Evolutionary conservation across 2,113 vertebrate genomes (phyloP), one percentile per base, ranked within the genome.

Genomic region (Cariama cristata): DNA sequence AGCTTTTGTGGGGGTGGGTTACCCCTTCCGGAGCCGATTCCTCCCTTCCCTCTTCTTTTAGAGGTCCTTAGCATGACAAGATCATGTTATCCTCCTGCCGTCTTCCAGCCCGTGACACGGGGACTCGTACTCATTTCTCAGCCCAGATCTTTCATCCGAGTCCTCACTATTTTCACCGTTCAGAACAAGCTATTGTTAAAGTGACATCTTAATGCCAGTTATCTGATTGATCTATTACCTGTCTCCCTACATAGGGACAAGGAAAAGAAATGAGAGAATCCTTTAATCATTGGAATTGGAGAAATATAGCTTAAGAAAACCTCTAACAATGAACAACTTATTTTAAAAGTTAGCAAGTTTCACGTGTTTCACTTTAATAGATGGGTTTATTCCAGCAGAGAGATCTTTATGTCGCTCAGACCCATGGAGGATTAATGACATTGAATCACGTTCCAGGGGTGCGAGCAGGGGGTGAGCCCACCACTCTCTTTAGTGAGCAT

Each of bases 161-260:
- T 32, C 66, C 30, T 33, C 1, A 0, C 81, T 56, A 0, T 50
- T 90, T 76, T 53, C 81, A 38, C 74, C 23, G 1, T 76, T 90
- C 82, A 44, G 90, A 74, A 35, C 53, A 4, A 12, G 75, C 85
- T 52, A 0, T 74, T 96, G 93, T 90, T 59, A 16, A n/a, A 14
- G 88, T 92, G 95, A 95, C 92, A 63, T 83, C 97, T 97, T 90
- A 92, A 96, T 95, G 90, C 90, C 52, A 6, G 45, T 79, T 94
- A 71, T 59, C 90, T 60, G 88, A 84, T 97, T 77, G 88, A 93
- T 93, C 96, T 67, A 17, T 76, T 88, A 86, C 92, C 90, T 95
- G 90, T 62, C 66, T 88, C 8, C 81, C 49, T 49, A 16, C 35
- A 0, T 11, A 16, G 71, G 87, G 49, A 12, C 1, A 12, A 79